These are phyloP conservation scores for Heliothis subflexa DNA, from an alignment of 1,140 invertebrate species.

Conservation along the genomic window DNA sequence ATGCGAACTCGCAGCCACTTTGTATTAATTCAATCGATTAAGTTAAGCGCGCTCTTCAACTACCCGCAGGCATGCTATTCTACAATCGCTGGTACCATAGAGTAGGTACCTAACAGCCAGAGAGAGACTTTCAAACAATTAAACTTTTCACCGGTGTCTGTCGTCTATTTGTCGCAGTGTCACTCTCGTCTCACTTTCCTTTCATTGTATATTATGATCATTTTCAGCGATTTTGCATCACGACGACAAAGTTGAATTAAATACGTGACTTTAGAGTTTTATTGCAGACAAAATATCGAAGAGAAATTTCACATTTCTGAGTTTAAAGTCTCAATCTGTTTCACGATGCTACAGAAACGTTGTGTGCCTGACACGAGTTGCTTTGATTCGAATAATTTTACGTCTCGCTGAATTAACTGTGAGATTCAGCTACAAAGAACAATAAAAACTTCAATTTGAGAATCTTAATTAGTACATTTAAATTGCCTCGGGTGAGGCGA, in stretches of 20 bases:
- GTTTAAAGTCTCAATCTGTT: slow-evolving; percentile 47
- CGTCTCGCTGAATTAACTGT: slow-evolving; percentile 64
- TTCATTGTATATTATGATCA: slow-evolving; percentile 11
- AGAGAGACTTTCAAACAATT: slow-evolving; percentile 20
- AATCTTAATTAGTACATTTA: slow-evolving; percentile 62
- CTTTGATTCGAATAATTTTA: slow-evolving; percentile 72
- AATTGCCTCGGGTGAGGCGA: slow-evolving; percentile 36
- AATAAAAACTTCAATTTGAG: slow-evolving; percentile 66
- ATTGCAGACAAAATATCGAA: slow-evolving; percentile 50
- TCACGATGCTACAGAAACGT: slow-evolving; percentile 44
- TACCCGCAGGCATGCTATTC: slow-evolving; percentile 24
- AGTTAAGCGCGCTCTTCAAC: slow-evolving; percentile 1
- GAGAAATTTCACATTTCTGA: slow-evolving; percentile 46
- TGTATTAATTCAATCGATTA: slow-evolving; percentile 42
- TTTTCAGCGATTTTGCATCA: slow-evolving; percentile 38
- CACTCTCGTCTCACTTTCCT: slow-evolving; percentile 4
- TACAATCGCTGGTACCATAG: not conserved
- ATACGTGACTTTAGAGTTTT: slow-evolving; percentile 50
- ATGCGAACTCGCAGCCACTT: slow-evolving; percentile 42
- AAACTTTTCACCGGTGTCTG: slow-evolving; percentile 2
- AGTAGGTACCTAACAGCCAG: slow-evolving; percentile 15
- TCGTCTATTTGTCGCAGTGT: slow-evolving; percentile 14
- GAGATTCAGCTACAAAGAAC: slow-evolving; percentile 63
- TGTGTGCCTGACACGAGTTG: slow-evolving; percentile 61
- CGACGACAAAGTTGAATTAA: slow-evolving; percentile 45